Conservation (phyloP, 1,140 invertebrate species). For the Aricia agestis region DNA sequence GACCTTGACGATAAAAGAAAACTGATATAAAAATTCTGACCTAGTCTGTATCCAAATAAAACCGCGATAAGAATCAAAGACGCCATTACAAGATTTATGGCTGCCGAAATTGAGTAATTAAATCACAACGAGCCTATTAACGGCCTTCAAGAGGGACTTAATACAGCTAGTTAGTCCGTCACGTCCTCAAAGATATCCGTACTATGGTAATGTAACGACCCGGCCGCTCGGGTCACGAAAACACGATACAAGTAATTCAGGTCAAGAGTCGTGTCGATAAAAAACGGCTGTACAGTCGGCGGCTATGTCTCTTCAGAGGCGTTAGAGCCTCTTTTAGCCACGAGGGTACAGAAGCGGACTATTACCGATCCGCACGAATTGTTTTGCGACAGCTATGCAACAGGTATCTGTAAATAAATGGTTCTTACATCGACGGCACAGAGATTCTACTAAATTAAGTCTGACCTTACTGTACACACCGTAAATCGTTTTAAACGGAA, state of each 20-base stretch:
- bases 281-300: constrained; percentile 25
- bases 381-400: too few relatives aligned
- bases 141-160: background rate
- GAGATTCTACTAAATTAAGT: too few relatives aligned
- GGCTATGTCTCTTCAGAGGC: too few relatives aligned
- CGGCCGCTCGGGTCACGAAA: constrained; percentile 29
- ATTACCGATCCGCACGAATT: constrained; percentile 5
- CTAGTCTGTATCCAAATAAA: background rate
- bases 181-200: constrained; percentile 11
- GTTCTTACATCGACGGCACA: too few relatives aligned
- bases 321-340: too few relatives aligned
- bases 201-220: constrained; percentile 11
- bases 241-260: constrained; percentile 35
- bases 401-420: too few relatives aligned
- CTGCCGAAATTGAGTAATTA: background rate
- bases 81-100: background rate
- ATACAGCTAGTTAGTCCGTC: constrained; percentile 5
- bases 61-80: background rate
- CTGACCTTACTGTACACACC: too few relatives aligned
- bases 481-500: too few relatives aligned
- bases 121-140: background rate
- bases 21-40: background rate
- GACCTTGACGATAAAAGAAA: background rate
- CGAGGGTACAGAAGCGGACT: background rate
- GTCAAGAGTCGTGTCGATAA: constrained; percentile 37